phyloP scores from a whole-genome alignment of 1,140 invertebrate species.

The Vanessa tameamea region DNA sequence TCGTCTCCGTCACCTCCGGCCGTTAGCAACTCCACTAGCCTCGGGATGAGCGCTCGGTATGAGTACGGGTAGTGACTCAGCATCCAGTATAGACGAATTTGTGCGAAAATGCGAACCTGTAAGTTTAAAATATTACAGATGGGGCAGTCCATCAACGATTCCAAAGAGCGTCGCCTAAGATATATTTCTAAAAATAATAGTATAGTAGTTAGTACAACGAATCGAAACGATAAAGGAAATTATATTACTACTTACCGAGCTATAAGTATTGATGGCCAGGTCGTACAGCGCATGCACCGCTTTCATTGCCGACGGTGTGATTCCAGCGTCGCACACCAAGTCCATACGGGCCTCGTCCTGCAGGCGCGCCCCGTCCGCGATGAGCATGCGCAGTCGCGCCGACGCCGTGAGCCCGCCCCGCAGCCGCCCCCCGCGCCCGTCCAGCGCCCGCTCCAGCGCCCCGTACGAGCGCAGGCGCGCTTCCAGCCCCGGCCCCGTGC shows the following conservation, averaged over 20 bases:
- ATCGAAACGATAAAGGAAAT: not conserved
- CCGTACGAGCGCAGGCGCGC: slow-evolving; percentile 56
- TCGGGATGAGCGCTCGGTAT: slow-evolving; percentile 59
- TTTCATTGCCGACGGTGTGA: slow-evolving; percentile 52
- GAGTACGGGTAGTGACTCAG: slow-evolving; percentile 69
- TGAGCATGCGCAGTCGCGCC: slow-evolving; percentile 52
- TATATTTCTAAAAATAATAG: not conserved
- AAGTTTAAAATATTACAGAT: too few relatives aligned
- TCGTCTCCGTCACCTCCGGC: slow-evolving; percentile 62
- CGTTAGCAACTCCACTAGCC: slow-evolving; percentile 46
- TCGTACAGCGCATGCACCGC: slow-evolving; percentile 62
- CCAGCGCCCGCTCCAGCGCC: slow-evolving; percentile 61
- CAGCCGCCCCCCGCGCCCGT: slow-evolving; percentile 49
- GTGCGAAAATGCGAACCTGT: slow-evolving; percentile 65
- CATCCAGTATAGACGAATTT: slow-evolving; percentile 67
- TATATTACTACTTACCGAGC: slow-evolving; percentile 49
- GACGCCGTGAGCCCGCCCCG: slow-evolving; percentile 18
- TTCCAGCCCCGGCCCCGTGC: slow-evolving; percentile 48
- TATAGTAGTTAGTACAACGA: not conserved
- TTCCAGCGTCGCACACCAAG: slow-evolving; percentile 63
- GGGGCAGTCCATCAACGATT: not conserved
- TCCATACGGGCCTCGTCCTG: slow-evolving; percentile 65
- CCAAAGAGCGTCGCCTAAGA: not conserved
- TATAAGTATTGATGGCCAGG: slow-evolving; percentile 64
- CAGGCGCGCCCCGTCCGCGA: slow-evolving; percentile 57